Evolutionary conservation across 2,888 invertebrate genomes (phyloP).

Genomic region (Beris chalybata): DNA sequence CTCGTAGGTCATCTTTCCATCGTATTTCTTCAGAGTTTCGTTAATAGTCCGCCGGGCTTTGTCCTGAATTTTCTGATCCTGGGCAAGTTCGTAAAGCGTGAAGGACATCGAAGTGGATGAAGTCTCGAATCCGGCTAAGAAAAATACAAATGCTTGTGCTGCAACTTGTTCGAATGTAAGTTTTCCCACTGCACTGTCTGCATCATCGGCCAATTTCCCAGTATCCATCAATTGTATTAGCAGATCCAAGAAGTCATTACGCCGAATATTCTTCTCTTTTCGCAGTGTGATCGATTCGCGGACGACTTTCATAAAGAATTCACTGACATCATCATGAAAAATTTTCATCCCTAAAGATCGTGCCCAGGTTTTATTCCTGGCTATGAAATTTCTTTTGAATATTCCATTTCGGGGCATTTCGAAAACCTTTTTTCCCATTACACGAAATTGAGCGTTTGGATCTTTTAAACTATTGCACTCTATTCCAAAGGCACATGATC

Average conservation of each 20-base stretch:
- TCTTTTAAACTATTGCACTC: constrained; percentile 56
- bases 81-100: constrained; percentile 58
- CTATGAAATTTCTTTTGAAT: constrained; percentile 24
- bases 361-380: constrained; percentile 32
- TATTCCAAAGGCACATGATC: constrained; percentile 58
- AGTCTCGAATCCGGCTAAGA: constrained; percentile 62
- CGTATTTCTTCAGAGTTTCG: constrained; percentile 46
- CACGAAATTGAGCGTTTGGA: constrained; percentile 52
- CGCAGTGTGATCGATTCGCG: constrained; percentile 30
- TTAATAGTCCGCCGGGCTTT: constrained; percentile 56
- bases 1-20: constrained; percentile 56
- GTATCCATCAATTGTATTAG: constrained; percentile 31
- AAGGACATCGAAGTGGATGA: constrained; percentile 59
- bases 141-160: constrained; percentile 62
- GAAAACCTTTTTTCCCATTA: constrained; percentile 44
- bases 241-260: constrained; percentile 38
- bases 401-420: constrained; percentile 34
- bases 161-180: constrained; percentile 58
- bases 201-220: constrained; percentile 15
- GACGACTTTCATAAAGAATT: constrained; percentile 35
- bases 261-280: constrained; percentile 23
- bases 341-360: constrained; percentile 12
- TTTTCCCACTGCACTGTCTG: constrained; percentile 33
- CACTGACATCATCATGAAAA: constrained; percentile 15
- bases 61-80: constrained; percentile 57